A percentile compares a stretch with the other conserved stretches of the same genome.
phyloP scores from a whole-genome alignment of 2,797 vertebrate genomes.

The Holocentrus rufus region DNA sequence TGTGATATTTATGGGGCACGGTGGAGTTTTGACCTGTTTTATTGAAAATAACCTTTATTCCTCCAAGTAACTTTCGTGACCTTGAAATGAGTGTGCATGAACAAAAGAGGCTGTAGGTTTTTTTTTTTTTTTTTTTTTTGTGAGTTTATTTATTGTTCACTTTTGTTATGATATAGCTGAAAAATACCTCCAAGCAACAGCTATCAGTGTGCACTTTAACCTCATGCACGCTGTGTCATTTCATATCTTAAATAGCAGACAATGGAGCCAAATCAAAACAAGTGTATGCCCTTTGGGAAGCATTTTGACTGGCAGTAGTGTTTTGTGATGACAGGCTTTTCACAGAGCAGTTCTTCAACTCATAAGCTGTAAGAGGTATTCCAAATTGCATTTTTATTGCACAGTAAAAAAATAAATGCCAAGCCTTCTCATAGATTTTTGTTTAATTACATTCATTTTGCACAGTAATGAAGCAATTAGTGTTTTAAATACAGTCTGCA shows the following conservation, averaged over 20 bases:
- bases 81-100: no score
- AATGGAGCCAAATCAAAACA: background rate
- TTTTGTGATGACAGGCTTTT: conserved; percentile 5
- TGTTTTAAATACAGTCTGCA: conserved; percentile 2
- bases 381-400: background rate
- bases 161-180: background rate
- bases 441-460: background rate
- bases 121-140: no score
- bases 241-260: conserved; percentile 1
- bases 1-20: background rate
- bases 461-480: background rate
- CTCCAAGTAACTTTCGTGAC: no score
- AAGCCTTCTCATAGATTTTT: background rate
- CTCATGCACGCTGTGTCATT: background rate
- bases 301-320: background rate
- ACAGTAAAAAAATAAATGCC: background rate
- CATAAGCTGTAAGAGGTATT: background rate
- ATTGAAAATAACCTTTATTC: background rate
- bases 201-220: background rate
- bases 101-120: no score
- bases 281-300: background rate
- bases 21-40: background rate
- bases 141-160: background rate
- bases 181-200: background rate
- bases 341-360: background rate